These are phyloP conservation scores for Spialia ferax DNA, from an alignment of 2,888 invertebrate genomes.

Conservation along the genomic window DNA sequence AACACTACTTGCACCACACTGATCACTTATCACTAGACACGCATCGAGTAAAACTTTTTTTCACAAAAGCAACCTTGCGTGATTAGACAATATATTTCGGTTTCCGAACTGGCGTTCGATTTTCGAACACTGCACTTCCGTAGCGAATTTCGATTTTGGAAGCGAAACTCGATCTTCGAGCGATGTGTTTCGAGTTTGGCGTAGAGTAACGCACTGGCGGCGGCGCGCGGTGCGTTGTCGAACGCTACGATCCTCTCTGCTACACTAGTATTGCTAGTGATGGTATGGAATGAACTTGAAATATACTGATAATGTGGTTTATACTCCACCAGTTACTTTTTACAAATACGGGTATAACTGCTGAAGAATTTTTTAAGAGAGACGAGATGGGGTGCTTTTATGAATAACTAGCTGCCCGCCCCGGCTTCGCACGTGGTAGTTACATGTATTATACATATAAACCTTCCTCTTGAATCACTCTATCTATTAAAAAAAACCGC, in stretches of 20 bases:
- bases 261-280: constrained; percentile 10
- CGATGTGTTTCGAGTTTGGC: constrained; percentile 75
- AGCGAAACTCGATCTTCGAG: constrained; percentile 41
- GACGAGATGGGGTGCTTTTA: too few relatives aligned
- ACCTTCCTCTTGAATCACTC: too few relatives aligned
- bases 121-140: constrained; percentile 46
- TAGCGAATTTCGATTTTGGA: constrained; percentile 47
- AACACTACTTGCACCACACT: constrained; percentile 53
- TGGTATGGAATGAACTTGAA: constrained; percentile 3
- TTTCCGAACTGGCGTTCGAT: constrained; percentile 53
- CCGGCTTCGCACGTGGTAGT: too few relatives aligned
- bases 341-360: background rate
- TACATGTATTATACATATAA: too few relatives aligned
- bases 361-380: background rate
- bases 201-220: constrained; percentile 70
- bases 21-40: constrained; percentile 41
- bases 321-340: background rate
- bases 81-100: constrained; percentile 43
- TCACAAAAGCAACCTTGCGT: constrained; percentile 70
- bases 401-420: too few relatives aligned
- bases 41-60: constrained; percentile 58
- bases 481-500: too few relatives aligned
- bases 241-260: constrained; percentile 50
- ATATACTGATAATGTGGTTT: background rate
- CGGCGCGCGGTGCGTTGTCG: constrained; percentile 53